These are phyloP conservation scores for Priapulus caudatus DNA, from an alignment of 2,888 invertebrate genomes.

Conservation along the genomic window DNA sequence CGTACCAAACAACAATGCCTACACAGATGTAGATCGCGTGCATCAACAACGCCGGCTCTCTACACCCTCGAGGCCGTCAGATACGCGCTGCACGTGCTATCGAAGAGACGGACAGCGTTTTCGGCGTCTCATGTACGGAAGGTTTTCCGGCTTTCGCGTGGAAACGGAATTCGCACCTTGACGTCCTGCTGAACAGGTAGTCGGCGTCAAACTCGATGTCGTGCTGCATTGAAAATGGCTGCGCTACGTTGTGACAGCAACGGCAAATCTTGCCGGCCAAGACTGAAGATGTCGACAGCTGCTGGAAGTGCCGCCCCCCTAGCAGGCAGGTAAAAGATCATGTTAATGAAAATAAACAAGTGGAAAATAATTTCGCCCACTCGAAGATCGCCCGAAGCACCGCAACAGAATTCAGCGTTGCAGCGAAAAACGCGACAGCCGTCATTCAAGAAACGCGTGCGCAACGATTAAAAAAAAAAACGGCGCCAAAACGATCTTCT, in stretches of 20 bases:
- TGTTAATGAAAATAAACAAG: slow-evolving; percentile 26
- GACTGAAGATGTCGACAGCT: slow-evolving; percentile 91
- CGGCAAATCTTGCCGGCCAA: slow-evolving; percentile 86
- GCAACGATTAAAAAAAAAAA: slow-evolving; percentile 1
- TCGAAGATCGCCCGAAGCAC: not conserved
- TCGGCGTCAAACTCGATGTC: slow-evolving; percentile 88
- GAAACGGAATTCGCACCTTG: too few species aligned
- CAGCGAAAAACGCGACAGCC: not conserved
- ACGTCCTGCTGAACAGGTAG: slow-evolving; percentile 81
- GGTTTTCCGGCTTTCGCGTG: too few species aligned
- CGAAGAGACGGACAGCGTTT: too few species aligned
- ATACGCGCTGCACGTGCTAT: too few species aligned
- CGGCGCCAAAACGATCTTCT: too few species aligned
- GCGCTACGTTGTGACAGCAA: slow-evolving; percentile 81
- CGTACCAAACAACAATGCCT: too few species aligned
- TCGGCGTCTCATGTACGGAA: too few species aligned
- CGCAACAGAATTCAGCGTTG: not conserved
- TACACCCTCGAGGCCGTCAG: too few species aligned
- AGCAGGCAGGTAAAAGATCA: slow-evolving; percentile 78
- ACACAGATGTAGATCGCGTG: too few species aligned
- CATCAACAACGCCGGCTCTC: too few species aligned
- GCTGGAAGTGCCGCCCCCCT: slow-evolving; percentile 65
- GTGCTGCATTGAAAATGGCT: too few species aligned
- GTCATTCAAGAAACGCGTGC: too few species aligned
- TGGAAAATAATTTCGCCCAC: not conserved